Evolutionary conservation across 37 sponge, comb jelly and placozoan genomes (phyloP).

Genomic region (Halichondria panicea): DNA sequence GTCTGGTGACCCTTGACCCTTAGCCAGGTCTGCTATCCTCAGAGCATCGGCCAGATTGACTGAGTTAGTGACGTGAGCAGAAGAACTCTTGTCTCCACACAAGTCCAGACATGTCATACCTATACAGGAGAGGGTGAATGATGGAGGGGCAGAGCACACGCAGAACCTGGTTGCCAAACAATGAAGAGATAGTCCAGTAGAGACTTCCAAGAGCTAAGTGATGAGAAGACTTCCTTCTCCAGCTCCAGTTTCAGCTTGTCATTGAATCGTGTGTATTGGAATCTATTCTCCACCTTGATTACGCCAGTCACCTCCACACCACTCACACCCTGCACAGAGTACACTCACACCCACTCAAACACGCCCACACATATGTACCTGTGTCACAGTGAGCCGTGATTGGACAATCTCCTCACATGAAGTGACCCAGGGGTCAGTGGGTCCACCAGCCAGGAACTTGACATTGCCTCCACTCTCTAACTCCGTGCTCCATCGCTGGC

Average conservation of each 20-base stretch:
- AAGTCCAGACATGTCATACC: neutral
- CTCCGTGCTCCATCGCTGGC: conserved; percentile 47
- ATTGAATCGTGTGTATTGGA: conserved; percentile 31
- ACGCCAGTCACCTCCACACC: conserved; percentile 56
- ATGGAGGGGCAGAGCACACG: neutral
- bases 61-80: conserved; percentile 53
- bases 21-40: conserved; percentile 25
- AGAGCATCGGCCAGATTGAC: conserved; percentile 45
- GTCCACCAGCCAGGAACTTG: conserved; percentile 34
- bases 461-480: conserved; percentile 82
- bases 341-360: conserved; percentile 1
- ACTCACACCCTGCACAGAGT: conserved; percentile 28
- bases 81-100: neutral
- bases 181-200: conserved; percentile 51
- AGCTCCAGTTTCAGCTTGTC: conserved; percentile 3
- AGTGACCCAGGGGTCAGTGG: conserved; percentile 56
- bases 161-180: conserved; percentile 37
- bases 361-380: conserved; percentile 23
- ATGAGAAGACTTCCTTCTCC: conserved; percentile 14
- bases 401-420: conserved; percentile 66
- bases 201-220: neutral
- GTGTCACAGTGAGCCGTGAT: conserved; percentile 51
- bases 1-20: neutral
- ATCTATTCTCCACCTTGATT: conserved; percentile 60
- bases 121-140: neutral